Conservation (phyloP, 2,888 invertebrate species). For the Brachycybe producta region DNA sequence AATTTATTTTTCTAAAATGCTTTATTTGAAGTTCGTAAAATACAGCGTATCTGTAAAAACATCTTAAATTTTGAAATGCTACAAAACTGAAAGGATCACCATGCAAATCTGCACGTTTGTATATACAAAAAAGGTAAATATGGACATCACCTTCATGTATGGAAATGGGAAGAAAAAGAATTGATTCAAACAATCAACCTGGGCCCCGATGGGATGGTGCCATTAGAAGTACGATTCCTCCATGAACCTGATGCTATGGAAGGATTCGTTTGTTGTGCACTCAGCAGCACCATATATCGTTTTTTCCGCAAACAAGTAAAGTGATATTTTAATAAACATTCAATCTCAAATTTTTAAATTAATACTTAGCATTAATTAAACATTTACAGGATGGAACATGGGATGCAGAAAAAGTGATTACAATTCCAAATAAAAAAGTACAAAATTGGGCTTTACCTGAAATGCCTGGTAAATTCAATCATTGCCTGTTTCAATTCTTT, state of each 20-base stretch:
- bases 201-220: slow-evolving; percentile 70
- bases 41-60: background rate
- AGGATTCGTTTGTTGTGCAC: slow-evolving; percentile 81
- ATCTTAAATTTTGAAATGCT: background rate
- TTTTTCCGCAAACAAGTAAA: slow-evolving; percentile 31
- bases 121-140: slow-evolving; percentile 43
- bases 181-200: slow-evolving; percentile 72
- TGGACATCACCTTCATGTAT: slow-evolving; percentile 72
- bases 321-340: background rate
- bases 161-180: slow-evolving; percentile 71
- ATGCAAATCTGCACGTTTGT: too few species aligned
- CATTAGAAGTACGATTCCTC: slow-evolving; percentile 82
- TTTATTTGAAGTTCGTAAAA: too few species aligned
- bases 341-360: background rate
- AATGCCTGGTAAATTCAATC: slow-evolving; percentile 49
- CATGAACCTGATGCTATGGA: slow-evolving; percentile 75
- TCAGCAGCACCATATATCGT: slow-evolving; percentile 66
- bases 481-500: too few species aligned
- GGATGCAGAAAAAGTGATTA: slow-evolving; percentile 73
- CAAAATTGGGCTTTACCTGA: slow-evolving; percentile 54
- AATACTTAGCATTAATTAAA: background rate
- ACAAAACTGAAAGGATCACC: too few species aligned
- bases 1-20: too few species aligned
- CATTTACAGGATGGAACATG: slow-evolving; percentile 45
- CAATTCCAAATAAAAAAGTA: slow-evolving; percentile 65